Conservation (phyloP, 2,888 invertebrate species). For the Drosophila kuntzei region DNA sequence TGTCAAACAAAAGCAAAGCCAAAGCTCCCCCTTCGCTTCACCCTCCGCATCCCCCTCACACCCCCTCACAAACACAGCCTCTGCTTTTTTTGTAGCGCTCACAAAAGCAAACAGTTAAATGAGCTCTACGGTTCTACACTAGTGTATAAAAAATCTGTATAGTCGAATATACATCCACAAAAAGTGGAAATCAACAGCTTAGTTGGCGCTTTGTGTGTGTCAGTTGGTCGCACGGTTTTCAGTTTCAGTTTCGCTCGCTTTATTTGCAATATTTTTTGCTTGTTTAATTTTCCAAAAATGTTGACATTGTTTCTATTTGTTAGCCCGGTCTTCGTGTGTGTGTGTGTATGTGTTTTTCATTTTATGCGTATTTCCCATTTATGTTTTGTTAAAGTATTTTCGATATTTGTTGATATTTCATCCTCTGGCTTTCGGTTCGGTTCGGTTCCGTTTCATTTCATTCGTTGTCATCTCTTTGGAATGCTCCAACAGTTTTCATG, state of each 20-base stretch:
- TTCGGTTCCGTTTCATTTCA: slow-evolving; percentile 3
- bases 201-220: slow-evolving; percentile 29
- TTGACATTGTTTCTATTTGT: slow-evolving; percentile 43
- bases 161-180: slow-evolving; percentile 3
- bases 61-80: not conserved
- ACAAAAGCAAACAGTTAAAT: slow-evolving; percentile 51
- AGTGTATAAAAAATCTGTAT: slow-evolving; percentile 8
- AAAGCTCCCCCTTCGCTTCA: not conserved
- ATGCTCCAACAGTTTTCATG: slow-evolving; percentile 14
- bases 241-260: slow-evolving; percentile 21
- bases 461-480: not conserved
- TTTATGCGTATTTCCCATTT: slow-evolving; percentile 35
- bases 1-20: slow-evolving; percentile 31
- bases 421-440: slow-evolving; percentile 1
- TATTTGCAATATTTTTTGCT: slow-evolving; percentile 43
- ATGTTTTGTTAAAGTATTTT: slow-evolving; percentile 36
- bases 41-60: not conserved
- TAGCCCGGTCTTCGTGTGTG: not conserved
- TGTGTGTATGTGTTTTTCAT: slow-evolving; percentile 13
- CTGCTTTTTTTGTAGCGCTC: slow-evolving; percentile 15
- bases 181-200: slow-evolving; percentile 37
- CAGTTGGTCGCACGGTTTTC: slow-evolving; percentile 44
- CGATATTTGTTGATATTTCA: slow-evolving; percentile 24
- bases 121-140: slow-evolving; percentile 26
- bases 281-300: slow-evolving; percentile 43